Evolutionary conservation across 2,797 vertebrate genomes (phyloP), one percentile per base, ranked within the genome.

Genomic region (Numenius phaeopus): DNA sequence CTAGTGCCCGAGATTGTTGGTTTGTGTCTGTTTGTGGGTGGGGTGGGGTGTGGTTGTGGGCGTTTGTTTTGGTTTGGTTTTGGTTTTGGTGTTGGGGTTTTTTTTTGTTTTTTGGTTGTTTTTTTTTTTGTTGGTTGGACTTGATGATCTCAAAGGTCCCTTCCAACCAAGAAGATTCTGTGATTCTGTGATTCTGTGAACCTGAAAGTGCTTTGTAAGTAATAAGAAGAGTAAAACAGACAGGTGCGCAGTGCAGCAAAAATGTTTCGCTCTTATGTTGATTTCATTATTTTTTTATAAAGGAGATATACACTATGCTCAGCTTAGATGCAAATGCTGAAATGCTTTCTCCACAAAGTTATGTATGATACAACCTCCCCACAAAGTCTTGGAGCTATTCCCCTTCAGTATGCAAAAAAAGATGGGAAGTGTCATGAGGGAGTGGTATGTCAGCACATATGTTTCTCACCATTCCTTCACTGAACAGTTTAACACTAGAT

Each of bases 391-490:
- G 39, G 79, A 96, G 37, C 18, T 75, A 37, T 64, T 95, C 49
- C 23, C 47, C 69, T 78, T 83, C 80, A 69, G 29, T 75, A 88
- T 65, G 80, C 76, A 86, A 78, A 83, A 91, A 80, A 91, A 80
- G 65, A 75, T 94, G 83, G 52, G 67, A 91, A 67, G 69, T 78
- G 93, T 88, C 83, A 84, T 14, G 90, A 83, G 57, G 90, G 83
- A 91, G 92, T 92, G 88, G 77, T 84, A 88, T 88, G 83, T 83
- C 76, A 91, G 86, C 69, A 93, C 80, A 86, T 89, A 96, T 90
- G 92, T 94, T 96, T 94, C 94, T 78, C 88, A 94, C 85, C 49
- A 49, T 88, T 96, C 58, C 69, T 83, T 75, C 73, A 62, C 73
- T 58, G 23, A 52, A 64, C 37, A 86, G 40, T 93, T 96, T 94